Base-by-base conservation (phyloP, 2,797 vertebrate species). In the Neomorphus geoffroyi region DNA sequence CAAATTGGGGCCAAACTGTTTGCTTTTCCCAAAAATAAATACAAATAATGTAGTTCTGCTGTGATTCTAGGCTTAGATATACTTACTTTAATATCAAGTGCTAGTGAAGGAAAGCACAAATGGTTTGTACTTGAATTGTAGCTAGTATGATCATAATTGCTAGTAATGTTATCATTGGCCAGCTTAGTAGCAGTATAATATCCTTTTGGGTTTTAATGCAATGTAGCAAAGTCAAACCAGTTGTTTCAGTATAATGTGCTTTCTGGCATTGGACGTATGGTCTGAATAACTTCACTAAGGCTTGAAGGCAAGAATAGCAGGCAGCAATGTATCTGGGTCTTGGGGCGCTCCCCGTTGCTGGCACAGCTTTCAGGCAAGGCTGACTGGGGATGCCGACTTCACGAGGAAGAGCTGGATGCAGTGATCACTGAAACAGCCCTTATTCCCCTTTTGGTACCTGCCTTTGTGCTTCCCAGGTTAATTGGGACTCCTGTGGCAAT, bases 311-410 rank as follows among this genome's bases (percentile, higher is more conserved):
- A 15, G 41, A 71, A 8, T 3, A 22, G 21, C 14, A 17, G 13
- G 21, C 50, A 50, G 57, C 37, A 70, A 28, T 4, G 4, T 57
- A 9, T 28, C 35, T 43, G 51, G 9, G 3, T 37, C 24, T 71
- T 1, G 1, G 6, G 18, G 32, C 24, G 64, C 14, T 35, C 48
- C 33, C 26, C 0, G 2, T 16, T 11, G 26, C 8, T 13, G 70
- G 41, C 24, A 10, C 33, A 41, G 33, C 53, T 46, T 43, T 43
- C 11, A 7, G 27, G 64, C 28, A 62, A 22, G 78, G 62, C 35
- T n/a, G 32, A 15, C 15, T n/a, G 28, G 43, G 72, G 72, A 14
- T 13, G 24, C 28, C 5, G 3, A 0, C 28, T 67, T 90, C 28
- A 10, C 0, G 10, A 3, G 5, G 9, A 69, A 3, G 15, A 69